A percentile compares a stretch with the other conserved stretches of the same genome.
Evolutionary conservation across 2,888 invertebrate species (phyloP).

Genomic region (Drosophila antonietae): DNA sequence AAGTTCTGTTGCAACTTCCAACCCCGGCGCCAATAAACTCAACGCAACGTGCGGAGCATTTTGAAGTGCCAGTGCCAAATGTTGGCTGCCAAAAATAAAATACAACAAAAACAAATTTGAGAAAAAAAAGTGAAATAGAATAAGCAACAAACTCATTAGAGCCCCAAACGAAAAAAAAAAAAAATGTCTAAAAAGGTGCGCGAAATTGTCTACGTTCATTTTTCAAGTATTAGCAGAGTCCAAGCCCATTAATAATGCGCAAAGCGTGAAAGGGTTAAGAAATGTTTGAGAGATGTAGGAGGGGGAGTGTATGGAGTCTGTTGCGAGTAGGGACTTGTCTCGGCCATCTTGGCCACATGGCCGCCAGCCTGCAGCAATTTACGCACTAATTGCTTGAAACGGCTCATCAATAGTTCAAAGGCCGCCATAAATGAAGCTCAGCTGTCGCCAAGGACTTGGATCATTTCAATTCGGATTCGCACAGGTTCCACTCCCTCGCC

Average conservation of each 20-base stretch:
- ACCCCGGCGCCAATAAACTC: constrained; percentile 44
- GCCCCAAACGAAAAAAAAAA: constrained; percentile 2
- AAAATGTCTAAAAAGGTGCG: constrained; percentile 58
- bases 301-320: too few relatives aligned
- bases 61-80: constrained; percentile 55
- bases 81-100: constrained; percentile 41
- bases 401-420: constrained; percentile 78
- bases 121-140: not conserved
- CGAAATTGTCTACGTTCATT: constrained; percentile 66
- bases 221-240: constrained; percentile 65
- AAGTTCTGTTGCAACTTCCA: constrained; percentile 67
- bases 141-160: constrained; percentile 69
- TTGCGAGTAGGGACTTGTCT: not conserved
- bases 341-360: constrained; percentile 34
- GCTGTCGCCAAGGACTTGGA: constrained; percentile 43
- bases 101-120: constrained; percentile 20
- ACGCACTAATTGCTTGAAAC: constrained; percentile 68
- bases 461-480: constrained; percentile 23
- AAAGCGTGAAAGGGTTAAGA: constrained; percentile 8
- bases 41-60: constrained; percentile 69
- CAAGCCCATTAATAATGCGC: constrained; percentile 67
- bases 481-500: constrained; percentile 58
- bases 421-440: constrained; percentile 36
- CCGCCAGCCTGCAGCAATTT: constrained; percentile 37
- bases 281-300: too few relatives aligned